Conservation (phyloP, 2,888 invertebrate genomes). For the Cetonia aurata region DNA sequence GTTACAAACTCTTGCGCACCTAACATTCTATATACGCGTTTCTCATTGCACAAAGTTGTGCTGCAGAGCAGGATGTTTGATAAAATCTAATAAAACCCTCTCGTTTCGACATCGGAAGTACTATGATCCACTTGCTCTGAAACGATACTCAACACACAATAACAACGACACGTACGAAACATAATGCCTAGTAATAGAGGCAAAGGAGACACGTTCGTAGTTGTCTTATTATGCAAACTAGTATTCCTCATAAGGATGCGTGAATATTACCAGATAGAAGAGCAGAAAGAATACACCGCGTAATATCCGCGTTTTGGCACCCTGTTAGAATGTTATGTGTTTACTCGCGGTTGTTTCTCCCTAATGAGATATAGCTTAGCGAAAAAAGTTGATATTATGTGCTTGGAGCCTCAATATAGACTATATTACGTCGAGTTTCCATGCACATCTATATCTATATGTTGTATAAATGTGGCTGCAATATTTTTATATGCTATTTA, state of each 20-base stretch:
- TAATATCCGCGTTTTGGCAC: neutral
- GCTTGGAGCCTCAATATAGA: too few relatives aligned
- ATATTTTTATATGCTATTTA: too few relatives aligned
- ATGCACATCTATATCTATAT: too few relatives aligned
- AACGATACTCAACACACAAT: conserved; percentile 37
- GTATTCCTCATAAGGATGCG: conserved; percentile 26
- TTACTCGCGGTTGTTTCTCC: neutral
- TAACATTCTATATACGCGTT: conserved; percentile 6
- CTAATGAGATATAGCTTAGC: too few relatives aligned
- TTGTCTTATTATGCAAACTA: conserved; percentile 36
- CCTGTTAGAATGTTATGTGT: conserved; percentile 8
- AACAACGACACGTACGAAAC: conserved; percentile 34
- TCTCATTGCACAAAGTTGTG: conserved; percentile 9
- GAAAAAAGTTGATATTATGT: too few relatives aligned
- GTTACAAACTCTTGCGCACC: neutral
- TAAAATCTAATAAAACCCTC: conserved; percentile 40
- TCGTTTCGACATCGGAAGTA: conserved; percentile 34
- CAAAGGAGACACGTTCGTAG: conserved; percentile 29
- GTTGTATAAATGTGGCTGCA: too few relatives aligned
- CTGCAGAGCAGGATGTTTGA: conserved; percentile 33
- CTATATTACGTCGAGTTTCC: too few relatives aligned
- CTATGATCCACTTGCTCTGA: conserved; percentile 34
- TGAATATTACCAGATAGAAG: conserved; percentile 11
- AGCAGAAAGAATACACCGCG: neutral
- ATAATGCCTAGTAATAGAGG: conserved; percentile 33